Evolutionary conservation across 2,797 vertebrate species (phyloP), one percentile per base, ranked within the genome.

Genomic region (Scleropages formosus): DNA sequence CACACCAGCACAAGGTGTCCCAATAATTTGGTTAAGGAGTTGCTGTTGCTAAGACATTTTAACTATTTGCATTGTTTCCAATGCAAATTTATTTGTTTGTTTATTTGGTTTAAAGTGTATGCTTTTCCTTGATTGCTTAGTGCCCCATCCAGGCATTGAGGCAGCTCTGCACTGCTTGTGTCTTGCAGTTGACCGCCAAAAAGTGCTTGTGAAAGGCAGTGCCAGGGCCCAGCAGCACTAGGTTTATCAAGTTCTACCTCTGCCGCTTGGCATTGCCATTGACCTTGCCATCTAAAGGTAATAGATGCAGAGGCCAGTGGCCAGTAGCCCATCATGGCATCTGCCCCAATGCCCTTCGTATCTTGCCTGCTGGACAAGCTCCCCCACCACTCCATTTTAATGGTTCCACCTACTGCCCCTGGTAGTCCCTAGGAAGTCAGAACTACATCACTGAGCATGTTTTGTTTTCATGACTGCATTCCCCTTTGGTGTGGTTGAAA

Each of bases 261-360:
- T 8, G 67, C 66, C 80, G 82, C 79, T 79, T 77, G 85, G 44
- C 39, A 78, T 81, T 82, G 77, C 63, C 78, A 46, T 20, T 92
- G 91, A 90, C 92, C 90, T 92, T 91, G 90, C 82, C 85, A 84
- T 84, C 58, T 79, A 80, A 49, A 72, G 80, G 85, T 92, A 92
- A 91, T 92, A 90, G 90, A 91, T 82, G 82, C 85, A 82, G 87
- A 90, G 90, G 88, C 77, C 87, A 84, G 76, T 56, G 76, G 24
- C 71, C 67, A 75, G 66, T 78, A 69, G 56, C 51, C 20, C 4
- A 4, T 10, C n/a, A 31, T 61, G 16, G 4, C 59, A 61, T 20
- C 4, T n/a, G 16, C 16, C 10, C 20, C 4, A 22, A n/a, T 6
- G n/a, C 4, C 9, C 18, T 20, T 15, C n/a, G n/a, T 53, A 49